These are phyloP conservation scores for Acanthiza pusilla DNA, from an alignment of 2,797 vertebrate genomes.

Conservation along the genomic window DNA sequence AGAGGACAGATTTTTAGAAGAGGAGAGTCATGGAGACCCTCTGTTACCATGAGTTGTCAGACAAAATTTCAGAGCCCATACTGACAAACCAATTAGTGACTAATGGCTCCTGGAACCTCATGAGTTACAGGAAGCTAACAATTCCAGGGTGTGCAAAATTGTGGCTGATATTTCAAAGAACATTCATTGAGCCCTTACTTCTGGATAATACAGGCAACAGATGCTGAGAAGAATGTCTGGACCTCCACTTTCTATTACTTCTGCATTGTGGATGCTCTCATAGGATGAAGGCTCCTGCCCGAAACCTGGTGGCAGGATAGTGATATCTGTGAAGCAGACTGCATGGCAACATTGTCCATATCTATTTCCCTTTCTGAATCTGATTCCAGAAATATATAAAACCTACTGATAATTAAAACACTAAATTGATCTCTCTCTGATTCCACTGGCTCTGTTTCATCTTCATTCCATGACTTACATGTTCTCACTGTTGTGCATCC, in stretches of 20 bases:
- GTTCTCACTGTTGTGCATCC: neutral
- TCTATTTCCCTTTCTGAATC: neutral
- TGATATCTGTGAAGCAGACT: neutral
- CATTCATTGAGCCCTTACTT: neutral
- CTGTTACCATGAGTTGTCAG: neutral
- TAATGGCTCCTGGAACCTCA: neutral
- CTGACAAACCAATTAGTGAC: neutral
- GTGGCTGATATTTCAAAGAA: neutral
- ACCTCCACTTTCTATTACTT: neutral
- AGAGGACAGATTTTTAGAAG: neutral
- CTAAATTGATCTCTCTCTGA: neutral
- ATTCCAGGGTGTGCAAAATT: neutral
- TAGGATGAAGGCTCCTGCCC: neutral
- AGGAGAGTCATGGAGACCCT: rapidly evolving
- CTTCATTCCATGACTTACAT: neutral
- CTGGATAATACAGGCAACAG: neutral
- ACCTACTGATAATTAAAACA: neutral
- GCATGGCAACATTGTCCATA: neutral
- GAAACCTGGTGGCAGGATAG: neutral
- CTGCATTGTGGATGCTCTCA: neutral
- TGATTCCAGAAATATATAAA: neutral
- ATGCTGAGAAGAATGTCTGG: neutral
- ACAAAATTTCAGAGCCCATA: neutral
- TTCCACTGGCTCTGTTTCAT: neutral
- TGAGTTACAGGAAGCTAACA: neutral